Evolutionary conservation across 1,140 invertebrate species (phyloP), one percentile per base, ranked within the genome.

Genomic region (Coelopa frigida): DNA sequence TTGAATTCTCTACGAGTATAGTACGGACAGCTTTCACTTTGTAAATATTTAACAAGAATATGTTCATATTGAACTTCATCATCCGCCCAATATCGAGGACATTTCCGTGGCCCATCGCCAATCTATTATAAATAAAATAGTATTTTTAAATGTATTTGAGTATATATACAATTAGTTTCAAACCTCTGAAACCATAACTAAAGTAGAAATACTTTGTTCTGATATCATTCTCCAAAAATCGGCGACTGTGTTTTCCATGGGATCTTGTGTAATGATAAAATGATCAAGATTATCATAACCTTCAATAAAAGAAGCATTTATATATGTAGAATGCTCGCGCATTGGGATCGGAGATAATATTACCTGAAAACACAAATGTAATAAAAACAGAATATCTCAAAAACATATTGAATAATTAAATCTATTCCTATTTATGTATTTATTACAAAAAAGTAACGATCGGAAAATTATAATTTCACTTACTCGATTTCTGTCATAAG

Each of bases 161-260:
- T 26, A 43, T 18, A 8, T 43, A 18, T 32, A 18, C 22, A 46
- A 38, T 18, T n/a, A n/a, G n/a, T n/a, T 65, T 66, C 80, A 78
- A 64, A 94, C 79, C 70, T 94, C 90, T 35, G 91, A 95, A 29
- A 97, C 77, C 92, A 97, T 96, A 24, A 95, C 88, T 46, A 98
- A 84, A 2, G 89, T 92, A 35, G 81, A 80, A 21, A 95, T 84
- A 66, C 87, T 85, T 59, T 95, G 90, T 68, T 96, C 92, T 17
- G 87, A 89, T 37, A 97, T 82, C 92, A 97, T 94, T 62, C 92
- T 77, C 94, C 94, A 97, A 71, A 98, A 97, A 73, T 97, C 94
- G 49, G 81, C 77, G 44, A 91, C 82, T 1, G 93, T 97, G 48
- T 78, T 77, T 22, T 90, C 87, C 43, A 96, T 64, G 1, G 94